A percentile compares a stretch with the other conserved stretches of the same genome.
Evolutionary conservation across 1,140 invertebrate species (phyloP).

Genomic region (Druon quercuslanigerum): DNA sequence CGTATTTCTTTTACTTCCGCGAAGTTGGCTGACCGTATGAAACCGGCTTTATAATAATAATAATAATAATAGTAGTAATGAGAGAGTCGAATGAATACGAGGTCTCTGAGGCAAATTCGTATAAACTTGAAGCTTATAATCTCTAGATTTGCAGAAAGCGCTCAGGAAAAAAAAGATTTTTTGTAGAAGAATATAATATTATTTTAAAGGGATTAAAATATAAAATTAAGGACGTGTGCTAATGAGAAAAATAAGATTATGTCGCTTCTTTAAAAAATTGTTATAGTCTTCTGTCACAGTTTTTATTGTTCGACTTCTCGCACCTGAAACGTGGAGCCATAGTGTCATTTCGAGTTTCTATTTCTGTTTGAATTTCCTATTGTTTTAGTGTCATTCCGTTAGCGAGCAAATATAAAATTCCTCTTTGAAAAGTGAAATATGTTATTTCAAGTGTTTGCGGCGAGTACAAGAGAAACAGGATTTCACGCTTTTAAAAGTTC

Average conservation of each 20-base stretch:
- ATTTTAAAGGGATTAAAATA: too few relatives aligned
- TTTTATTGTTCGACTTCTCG: background rate
- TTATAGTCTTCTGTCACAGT: background rate
- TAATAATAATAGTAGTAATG: slow-evolving; percentile 16
- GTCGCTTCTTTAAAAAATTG: background rate
- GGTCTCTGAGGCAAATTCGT: too few relatives aligned
- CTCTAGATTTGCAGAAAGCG: too few relatives aligned
- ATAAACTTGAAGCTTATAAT: background rate
- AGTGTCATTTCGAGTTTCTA: background rate
- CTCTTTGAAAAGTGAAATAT: slow-evolving; percentile 45
- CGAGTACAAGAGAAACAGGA: slow-evolving; percentile 40
- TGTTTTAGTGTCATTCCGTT: slow-evolving; percentile 16
- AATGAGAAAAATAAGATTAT: background rate
- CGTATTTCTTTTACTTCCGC: slow-evolving; percentile 16
- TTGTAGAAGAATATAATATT: too few relatives aligned
- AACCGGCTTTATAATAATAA: slow-evolving; percentile 11
- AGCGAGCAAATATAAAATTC: slow-evolving; percentile 10
- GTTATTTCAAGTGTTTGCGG: slow-evolving; percentile 42
- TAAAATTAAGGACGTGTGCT: too few relatives aligned
- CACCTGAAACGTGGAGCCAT: background rate
- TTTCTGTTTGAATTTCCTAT: slow-evolving; percentile 10
- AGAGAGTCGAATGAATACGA: background rate
- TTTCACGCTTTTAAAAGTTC: slow-evolving; percentile 52
- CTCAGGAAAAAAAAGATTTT: too few relatives aligned
- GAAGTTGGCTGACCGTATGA: slow-evolving; percentile 8